phyloP scores from a whole-genome alignment of 2,113 vertebrate genomes.

The Perccottus glenii region DNA sequence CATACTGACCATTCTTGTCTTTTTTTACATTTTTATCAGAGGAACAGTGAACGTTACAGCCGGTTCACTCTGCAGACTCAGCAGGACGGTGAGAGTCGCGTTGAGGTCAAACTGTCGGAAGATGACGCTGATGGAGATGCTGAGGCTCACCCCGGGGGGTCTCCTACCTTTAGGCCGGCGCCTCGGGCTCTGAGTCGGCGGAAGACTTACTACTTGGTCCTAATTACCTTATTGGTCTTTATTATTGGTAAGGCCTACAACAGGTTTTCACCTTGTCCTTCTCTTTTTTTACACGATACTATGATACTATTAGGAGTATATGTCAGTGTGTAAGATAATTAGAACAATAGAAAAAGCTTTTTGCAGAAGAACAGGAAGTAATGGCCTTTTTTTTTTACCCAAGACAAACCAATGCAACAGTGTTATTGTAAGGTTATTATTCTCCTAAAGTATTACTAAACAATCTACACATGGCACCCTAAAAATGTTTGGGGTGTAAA shows the following conservation, averaged over 20 bases:
- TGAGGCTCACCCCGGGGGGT: constrained; percentile 32
- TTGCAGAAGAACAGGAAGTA: too few relatives aligned
- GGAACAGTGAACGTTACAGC: constrained; percentile 84
- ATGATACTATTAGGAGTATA: too few relatives aligned
- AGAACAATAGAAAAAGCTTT: too few relatives aligned
- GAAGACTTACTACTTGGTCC: constrained; percentile 55
- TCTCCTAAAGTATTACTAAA: too few relatives aligned
- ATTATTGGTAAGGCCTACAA: constrained; percentile 76
- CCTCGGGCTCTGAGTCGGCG: constrained; percentile 5
- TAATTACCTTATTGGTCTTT: constrained; percentile 76
- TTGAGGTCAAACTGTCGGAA: constrained; percentile 87
- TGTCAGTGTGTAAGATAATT: too few relatives aligned
- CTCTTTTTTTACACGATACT: too few relatives aligned
- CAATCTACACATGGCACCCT: too few relatives aligned
- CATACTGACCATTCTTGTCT: not conserved
- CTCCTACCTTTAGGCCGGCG: constrained; percentile 43
- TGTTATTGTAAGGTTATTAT: too few relatives aligned
- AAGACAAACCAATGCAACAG: too few relatives aligned
- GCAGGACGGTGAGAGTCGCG: constrained; percentile 81
- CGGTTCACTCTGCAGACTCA: constrained; percentile 86
- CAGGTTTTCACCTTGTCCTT: not conserved
- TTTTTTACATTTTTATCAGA: constrained; percentile 65
- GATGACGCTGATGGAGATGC: constrained; percentile 80
- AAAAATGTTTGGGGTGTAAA: too few relatives aligned
- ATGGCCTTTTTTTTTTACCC: too few relatives aligned